phyloP scores from a whole-genome alignment of 2,888 invertebrate genomes.

The Drosophila longiperda region DNA sequence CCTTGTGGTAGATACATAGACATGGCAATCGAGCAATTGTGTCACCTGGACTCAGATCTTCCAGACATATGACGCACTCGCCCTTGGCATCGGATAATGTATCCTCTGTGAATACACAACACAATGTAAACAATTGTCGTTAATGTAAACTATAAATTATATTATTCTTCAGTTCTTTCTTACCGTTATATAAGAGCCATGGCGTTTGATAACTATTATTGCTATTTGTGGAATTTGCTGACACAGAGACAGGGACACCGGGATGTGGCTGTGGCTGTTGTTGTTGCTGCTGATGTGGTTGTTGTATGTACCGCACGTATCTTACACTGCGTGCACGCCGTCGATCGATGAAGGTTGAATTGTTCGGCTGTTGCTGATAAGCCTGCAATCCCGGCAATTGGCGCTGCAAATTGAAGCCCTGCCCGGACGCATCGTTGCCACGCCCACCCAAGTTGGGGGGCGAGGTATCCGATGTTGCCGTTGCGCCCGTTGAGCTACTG shows the following conservation, averaged over 20 bases:
- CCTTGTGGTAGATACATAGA: slow-evolving; percentile 99
- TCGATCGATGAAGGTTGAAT: slow-evolving; percentile 87
- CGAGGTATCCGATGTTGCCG: slow-evolving; percentile 52
- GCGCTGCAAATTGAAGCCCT: slow-evolving; percentile 89
- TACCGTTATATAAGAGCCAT: slow-evolving; percentile 98
- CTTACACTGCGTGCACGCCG: slow-evolving; percentile 93
- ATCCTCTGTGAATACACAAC: slow-evolving; percentile 90
- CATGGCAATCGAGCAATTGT: slow-evolving; percentile 99
- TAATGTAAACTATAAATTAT: background rate
- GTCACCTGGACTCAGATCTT: slow-evolving; percentile 97
- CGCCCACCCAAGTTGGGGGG: slow-evolving; percentile 47
- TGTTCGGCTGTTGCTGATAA: slow-evolving; percentile 64
- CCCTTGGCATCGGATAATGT: slow-evolving; percentile 97
- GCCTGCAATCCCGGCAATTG: slow-evolving; percentile 90
- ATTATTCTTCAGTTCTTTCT: slow-evolving; percentile 56
- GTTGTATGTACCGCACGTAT: slow-evolving; percentile 91
- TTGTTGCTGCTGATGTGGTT: slow-evolving; percentile 71
- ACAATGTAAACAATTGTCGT: background rate
- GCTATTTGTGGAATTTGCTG: slow-evolving; percentile 71
- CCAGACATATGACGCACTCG: slow-evolving; percentile 99
- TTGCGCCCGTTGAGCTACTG: slow-evolving; percentile 87
- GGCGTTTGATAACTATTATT: slow-evolving; percentile 59
- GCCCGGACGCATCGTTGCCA: slow-evolving; percentile 67
- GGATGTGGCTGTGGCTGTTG: slow-evolving; percentile 81
- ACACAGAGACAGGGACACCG: slow-evolving; percentile 61